Conservation (phyloP, 2,888 invertebrate genomes). For the Meiosimyza platycephala region DNA sequence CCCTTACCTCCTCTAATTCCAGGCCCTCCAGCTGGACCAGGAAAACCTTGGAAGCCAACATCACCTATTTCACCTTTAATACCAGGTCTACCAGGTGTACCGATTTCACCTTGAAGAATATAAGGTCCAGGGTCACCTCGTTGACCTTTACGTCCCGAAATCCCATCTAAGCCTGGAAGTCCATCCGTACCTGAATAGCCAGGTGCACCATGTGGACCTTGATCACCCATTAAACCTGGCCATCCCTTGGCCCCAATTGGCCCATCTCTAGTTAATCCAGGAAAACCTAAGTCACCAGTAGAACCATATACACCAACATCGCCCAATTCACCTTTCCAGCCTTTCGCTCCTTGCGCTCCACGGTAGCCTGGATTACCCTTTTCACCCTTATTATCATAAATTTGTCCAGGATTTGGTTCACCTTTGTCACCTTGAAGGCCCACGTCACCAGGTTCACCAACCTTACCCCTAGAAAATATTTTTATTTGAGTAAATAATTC, state of each 20-base stretch:
- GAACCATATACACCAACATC: constrained; percentile 71
- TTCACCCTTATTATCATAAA: constrained; percentile 69
- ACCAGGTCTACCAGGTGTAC: constrained; percentile 66
- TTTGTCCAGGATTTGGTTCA: constrained; percentile 68
- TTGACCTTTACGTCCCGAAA: constrained; percentile 66
- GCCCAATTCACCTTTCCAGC: constrained; percentile 71
- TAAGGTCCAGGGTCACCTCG: constrained; percentile 66
- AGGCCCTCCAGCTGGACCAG: constrained; percentile 67
- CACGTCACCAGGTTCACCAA: constrained; percentile 67
- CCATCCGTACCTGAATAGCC: constrained; percentile 70
- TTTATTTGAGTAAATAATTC: background rate
- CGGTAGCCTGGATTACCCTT: constrained; percentile 65
- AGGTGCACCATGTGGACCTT: constrained; percentile 73
- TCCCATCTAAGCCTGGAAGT: constrained; percentile 64
- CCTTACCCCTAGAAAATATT: constrained; percentile 62
- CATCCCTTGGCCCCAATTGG: constrained; percentile 75
- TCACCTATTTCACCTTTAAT: constrained; percentile 67
- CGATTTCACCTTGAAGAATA: constrained; percentile 65
- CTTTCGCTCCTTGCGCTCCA: constrained; percentile 71
- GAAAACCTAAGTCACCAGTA: constrained; percentile 68
- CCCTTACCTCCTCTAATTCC: constrained; percentile 74
- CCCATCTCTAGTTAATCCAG: constrained; percentile 69
- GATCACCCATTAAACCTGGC: constrained; percentile 74
- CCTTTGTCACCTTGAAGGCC: constrained; percentile 72
- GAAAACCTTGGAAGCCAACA: constrained; percentile 69